phyloP scores from a whole-genome alignment of 53 echinoderm and acorn worm genomes.

The Arbacia lixula region DNA sequence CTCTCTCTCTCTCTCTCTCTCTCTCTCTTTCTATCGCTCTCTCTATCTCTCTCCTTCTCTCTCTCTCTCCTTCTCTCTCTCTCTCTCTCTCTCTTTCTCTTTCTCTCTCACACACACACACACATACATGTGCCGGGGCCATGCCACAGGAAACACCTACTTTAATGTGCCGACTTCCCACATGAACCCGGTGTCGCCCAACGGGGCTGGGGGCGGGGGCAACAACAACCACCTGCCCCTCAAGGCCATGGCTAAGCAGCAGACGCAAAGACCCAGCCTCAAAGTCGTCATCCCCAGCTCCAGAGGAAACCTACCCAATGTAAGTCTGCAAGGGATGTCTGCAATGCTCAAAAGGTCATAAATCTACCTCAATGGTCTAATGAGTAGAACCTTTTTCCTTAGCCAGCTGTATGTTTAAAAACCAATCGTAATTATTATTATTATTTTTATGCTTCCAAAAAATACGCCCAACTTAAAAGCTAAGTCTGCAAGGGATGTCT shows the following conservation, averaged over 20 bases:
- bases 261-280: conserved; percentile 76
- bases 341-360: too few relatives aligned
- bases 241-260: conserved; percentile 75
- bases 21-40: background rate
- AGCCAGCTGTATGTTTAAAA: too few relatives aligned
- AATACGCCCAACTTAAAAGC: too few relatives aligned
- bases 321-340: conserved; percentile 48
- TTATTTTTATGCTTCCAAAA: too few relatives aligned
- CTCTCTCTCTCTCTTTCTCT: background rate
- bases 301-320: conserved; percentile 65
- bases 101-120: too few relatives aligned
- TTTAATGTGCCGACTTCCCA: conserved; percentile 68
- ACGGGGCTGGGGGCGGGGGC: conserved; percentile 54
- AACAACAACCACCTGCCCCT: conserved; percentile 92
- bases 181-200: conserved; percentile 74
- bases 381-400: too few relatives aligned
- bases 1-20: background rate
- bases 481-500: too few relatives aligned
- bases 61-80: background rate
- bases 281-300: conserved; percentile 93
- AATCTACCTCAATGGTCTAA: too few relatives aligned
- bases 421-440: too few relatives aligned
- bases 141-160: conserved; percentile 83
- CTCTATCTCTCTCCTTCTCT: background rate
- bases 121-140: background rate